phyloP scores from a whole-genome alignment of 2,797 vertebrate species.

The Brachymystax lenok region DNA sequence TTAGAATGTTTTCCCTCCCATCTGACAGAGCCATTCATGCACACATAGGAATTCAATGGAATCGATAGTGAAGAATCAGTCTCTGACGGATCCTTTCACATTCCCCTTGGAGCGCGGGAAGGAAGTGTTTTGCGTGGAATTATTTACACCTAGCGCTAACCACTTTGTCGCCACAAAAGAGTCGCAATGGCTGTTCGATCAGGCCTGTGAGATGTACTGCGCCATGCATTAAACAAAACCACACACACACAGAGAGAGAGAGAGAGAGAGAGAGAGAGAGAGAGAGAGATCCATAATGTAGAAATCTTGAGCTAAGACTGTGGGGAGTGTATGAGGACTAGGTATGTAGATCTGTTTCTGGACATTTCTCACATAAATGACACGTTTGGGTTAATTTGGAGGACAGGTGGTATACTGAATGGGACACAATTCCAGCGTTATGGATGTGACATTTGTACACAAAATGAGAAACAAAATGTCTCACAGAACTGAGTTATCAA shows the following conservation, averaged over 20 bases:
- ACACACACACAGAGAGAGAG: slow-evolving; percentile 18
- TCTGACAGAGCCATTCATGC: slow-evolving; percentile 20
- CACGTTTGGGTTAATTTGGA: slow-evolving; percentile 68
- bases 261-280: no score
- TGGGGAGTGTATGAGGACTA: no score
- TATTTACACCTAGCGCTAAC: slow-evolving; percentile 38
- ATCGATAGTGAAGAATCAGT: slow-evolving; percentile 46
- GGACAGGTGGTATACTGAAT: slow-evolving; percentile 69
- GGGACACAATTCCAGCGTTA: slow-evolving; percentile 41
- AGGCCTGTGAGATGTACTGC: slow-evolving; percentile 44
- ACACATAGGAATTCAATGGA: slow-evolving; percentile 34
- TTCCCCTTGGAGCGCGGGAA: neutral
- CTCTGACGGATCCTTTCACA: slow-evolving; percentile 39
- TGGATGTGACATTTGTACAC: no score
- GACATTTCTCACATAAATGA: slow-evolving; percentile 53
- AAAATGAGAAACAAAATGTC: no score
- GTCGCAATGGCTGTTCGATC: slow-evolving; percentile 45
- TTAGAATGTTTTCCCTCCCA: neutral
- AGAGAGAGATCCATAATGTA: slow-evolving; percentile 4
- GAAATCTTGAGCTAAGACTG: slow-evolving; percentile 12
- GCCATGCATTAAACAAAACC: slow-evolving; percentile 49
- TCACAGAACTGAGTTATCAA: no score
- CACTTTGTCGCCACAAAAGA: slow-evolving; percentile 44
- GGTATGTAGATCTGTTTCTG: slow-evolving; percentile 27
- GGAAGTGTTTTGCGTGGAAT: slow-evolving; percentile 39